Base-by-base conservation (phyloP, 2,113 vertebrate genomes). In the Ramphastos sulfuratus region DNA sequence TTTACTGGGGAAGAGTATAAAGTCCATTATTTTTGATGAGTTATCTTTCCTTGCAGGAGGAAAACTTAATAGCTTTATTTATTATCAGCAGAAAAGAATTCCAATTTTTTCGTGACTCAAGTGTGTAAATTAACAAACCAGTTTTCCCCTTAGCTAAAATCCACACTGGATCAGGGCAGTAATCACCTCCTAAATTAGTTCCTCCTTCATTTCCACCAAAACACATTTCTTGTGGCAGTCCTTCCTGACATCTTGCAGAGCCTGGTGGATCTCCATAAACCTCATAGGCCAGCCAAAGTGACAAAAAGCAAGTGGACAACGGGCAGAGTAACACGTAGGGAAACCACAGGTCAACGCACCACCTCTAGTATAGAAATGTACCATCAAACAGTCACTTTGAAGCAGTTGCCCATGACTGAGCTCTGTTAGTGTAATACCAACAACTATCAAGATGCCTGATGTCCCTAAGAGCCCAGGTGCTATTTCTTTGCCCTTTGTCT, bases 271-370 rank as follows among this genome's bases (percentile, higher is more conserved):
- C 64, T 28, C 8, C 2, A 0, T 3, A 44, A 72, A 44, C 15
- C 42, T 69, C 2, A 0, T 18, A 15, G 48, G 20, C 39, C n/a
- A 64, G 56, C 9, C 30, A 42, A 35, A 31, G 37, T 33, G 35
- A 77, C 56, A 74, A 35, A 63, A 35, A 50, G 4, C 21, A 65
- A 84, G 64, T 0, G 3, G 27, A 50, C 39, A 82, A 69, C 12
- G 64, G 23, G 31, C 31, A 78, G 37, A 80, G 16, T 5, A 60
- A 56, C 33, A 50, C 0, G 0, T 1, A 82, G 15, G 20, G 46
- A 42, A 75, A 84, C 24, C 31, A 77, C 8, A 39, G 81, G 12
- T 23, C 44, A 42, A 31, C 24, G 35, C 23, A 70, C 5, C 0
- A 1, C 20, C 35, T 60, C 30, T 52, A 44, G 75, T 10, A 30